A percentile compares a stretch with the other conserved stretches of the same genome.
These are phyloP conservation scores for Euzophera pinguis DNA, from an alignment of 2,888 invertebrate genomes.

Conservation along the genomic window DNA sequence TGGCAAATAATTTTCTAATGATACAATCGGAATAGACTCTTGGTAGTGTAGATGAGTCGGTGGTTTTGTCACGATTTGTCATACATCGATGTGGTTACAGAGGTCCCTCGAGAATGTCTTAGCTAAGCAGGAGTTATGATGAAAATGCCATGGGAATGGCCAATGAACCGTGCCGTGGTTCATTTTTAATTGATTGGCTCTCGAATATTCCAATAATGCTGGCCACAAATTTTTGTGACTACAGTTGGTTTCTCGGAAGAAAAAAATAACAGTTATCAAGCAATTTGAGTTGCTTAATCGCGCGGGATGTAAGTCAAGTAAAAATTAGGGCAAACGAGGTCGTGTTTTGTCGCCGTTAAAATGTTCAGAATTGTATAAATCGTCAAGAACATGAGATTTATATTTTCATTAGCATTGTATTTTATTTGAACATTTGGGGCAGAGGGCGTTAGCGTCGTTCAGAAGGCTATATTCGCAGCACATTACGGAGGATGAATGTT, in stretches of 20 bases:
- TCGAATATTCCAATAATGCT: constrained; percentile 24
- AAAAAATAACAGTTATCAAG: constrained; percentile 10
- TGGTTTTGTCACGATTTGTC: constrained; percentile 79
- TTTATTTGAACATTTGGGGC: constrained; percentile 60
- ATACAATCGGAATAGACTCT: constrained; percentile 22
- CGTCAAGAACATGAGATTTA: constrained; percentile 27
- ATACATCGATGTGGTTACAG: constrained; percentile 70
- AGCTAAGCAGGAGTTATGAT: constrained; percentile 65
- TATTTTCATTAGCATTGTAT: constrained; percentile 56
- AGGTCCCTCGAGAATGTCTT: constrained; percentile 40
- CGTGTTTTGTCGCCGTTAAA: constrained; percentile 13
- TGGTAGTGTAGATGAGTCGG: constrained; percentile 58
- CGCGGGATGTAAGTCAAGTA: constrained; percentile 16
- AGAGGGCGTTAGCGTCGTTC: constrained; percentile 55
- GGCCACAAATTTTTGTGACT: constrained; percentile 19
- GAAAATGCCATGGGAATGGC: constrained; percentile 68
- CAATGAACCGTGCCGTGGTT: constrained; percentile 46
- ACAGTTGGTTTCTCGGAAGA: constrained; percentile 27
- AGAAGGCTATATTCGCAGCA: constrained; percentile 78
- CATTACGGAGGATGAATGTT: constrained; percentile 78
- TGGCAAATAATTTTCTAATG: constrained; percentile 16
- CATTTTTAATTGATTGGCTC: constrained; percentile 34
- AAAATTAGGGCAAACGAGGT: constrained; percentile 13
- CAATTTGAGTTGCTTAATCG: constrained; percentile 16
- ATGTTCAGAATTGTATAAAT: constrained; percentile 9